Conservation (phyloP, 2,888 invertebrate genomes). For the Podotricha telesiphe region DNA sequence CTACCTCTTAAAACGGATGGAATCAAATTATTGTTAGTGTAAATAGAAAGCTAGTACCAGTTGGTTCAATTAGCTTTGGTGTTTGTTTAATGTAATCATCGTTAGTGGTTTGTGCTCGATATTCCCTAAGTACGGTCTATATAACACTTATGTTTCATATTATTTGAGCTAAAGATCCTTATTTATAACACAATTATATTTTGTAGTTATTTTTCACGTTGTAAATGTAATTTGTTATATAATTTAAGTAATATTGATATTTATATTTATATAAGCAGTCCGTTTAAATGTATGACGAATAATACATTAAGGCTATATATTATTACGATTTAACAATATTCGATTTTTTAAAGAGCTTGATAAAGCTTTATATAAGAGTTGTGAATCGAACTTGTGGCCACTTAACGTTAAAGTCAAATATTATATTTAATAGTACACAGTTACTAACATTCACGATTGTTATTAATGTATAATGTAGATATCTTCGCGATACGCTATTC, state of each 20-base stretch:
- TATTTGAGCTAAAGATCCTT: constrained; percentile 43
- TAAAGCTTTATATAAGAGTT: constrained; percentile 83
- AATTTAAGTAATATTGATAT: constrained; percentile 17
- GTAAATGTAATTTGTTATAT: constrained; percentile 49
- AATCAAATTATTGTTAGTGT: constrained; percentile 24
- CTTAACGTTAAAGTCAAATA: constrained; percentile 69
- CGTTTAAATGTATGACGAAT: constrained; percentile 52
- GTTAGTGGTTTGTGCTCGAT: constrained; percentile 41
- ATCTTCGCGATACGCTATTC: not conserved
- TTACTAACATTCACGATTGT: constrained; percentile 50
- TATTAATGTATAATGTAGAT: constrained; percentile 17
- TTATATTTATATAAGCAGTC: constrained; percentile 33
- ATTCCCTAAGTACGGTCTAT: constrained; percentile 61
- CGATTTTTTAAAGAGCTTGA: constrained; percentile 80
- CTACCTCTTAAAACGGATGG: constrained; percentile 25
- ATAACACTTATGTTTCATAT: constrained; percentile 75
- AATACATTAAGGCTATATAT: constrained; percentile 42
- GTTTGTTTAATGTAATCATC: constrained; percentile 32
- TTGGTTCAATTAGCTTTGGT: constrained; percentile 33
- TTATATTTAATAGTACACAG: constrained; percentile 69
- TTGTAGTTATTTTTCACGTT: constrained; percentile 32
- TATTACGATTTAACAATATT: constrained; percentile 54
- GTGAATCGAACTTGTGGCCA: constrained; percentile 83
- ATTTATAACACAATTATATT: constrained; percentile 18
- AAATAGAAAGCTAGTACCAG: constrained; percentile 29